phyloP scores from a whole-genome alignment of 2,888 invertebrate genomes.

The Campaea margaritaria region DNA sequence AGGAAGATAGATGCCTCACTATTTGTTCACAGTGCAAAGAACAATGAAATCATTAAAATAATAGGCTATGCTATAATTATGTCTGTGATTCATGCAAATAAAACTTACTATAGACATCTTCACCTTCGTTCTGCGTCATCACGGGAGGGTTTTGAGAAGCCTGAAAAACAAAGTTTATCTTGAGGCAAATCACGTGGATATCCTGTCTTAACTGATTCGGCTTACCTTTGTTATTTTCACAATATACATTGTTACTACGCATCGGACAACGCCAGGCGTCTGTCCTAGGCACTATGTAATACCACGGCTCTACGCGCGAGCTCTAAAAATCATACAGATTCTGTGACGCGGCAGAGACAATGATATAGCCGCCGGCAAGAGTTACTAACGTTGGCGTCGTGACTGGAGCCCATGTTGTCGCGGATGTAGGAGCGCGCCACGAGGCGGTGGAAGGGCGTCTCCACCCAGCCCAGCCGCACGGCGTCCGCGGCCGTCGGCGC shows the following conservation, averaged over 20 bases:
- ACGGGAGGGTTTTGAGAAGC: conserved; percentile 61
- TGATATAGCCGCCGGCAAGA: too few relatives aligned
- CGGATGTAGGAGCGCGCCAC: conserved; percentile 50
- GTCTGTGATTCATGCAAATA: too few relatives aligned
- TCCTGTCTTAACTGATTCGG: neutral
- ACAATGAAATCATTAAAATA: too few relatives aligned
- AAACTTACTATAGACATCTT: conserved; percentile 48
- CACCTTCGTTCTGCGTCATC: conserved; percentile 53
- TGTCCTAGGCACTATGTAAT: too few relatives aligned
- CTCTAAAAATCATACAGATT: too few relatives aligned
- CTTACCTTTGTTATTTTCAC: neutral
- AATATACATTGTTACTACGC: too few relatives aligned
- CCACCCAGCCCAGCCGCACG: conserved; percentile 57
- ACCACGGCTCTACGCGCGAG: too few relatives aligned
- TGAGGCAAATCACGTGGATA: neutral
- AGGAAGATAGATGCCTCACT: too few relatives aligned
- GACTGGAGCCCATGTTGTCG: conserved; percentile 50
- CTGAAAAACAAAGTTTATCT: conserved; percentile 48
- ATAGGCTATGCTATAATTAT: too few relatives aligned
- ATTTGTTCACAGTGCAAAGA: too few relatives aligned
- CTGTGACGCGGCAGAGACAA: too few relatives aligned
- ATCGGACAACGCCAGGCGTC: too few relatives aligned
- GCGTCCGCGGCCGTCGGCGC: conserved; percentile 41
- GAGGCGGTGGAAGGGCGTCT: conserved; percentile 64
- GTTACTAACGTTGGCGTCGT: conserved; percentile 62